Evolutionary conservation across 2,888 invertebrate species (phyloP), one percentile per base, ranked within the genome.

Genomic region (Heliconius charithonia): DNA sequence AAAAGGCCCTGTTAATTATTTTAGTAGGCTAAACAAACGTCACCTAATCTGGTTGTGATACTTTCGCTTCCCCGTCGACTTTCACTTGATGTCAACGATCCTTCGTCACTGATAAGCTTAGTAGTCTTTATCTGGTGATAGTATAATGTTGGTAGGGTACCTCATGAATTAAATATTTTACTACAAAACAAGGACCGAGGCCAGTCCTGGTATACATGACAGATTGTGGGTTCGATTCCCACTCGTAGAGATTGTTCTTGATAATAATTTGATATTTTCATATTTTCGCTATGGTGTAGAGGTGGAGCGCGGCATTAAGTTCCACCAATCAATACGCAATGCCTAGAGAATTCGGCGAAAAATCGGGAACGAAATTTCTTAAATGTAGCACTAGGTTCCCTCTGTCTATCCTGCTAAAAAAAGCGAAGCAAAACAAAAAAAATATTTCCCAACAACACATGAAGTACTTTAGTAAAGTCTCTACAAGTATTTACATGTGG

Each of bases 21-120:
- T 63, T 22, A 45, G 25, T 75, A 75, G 51, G 59, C 59, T 27
- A 77, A 41, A 25, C 56, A 73, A 41, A 59, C 32, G 77, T 77
- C 59, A 59, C 63, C 66, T 37, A 72, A 77, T 73, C 73, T 56
- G 32, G 71, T 65, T 56, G 56, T 74, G 67, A 59, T 63, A 81
- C 80, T 81, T 81, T 81, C 80, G 79, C 77, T 62, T 67, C 72
- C 77, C 66, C 51, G 79, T 62, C 69, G 63, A 51, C 80, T 81
- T 81, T 81, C 80, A 79, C 80, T 69, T 63, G 67, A 67, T 77
- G 77, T 77, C 77, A 77, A 59, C 73, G 66, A 16, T 45, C 66
- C 66, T 51, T 27, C 41, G 59, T 25, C 41, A 41, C 59, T 66
- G 66, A 73, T 73, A 73, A 66, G 41, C 56, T 41, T 72, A 59